Evolutionary conservation across 2,113 vertebrate species (phyloP), one percentile per base, ranked within the genome.

Genomic region (Chiloscyllium plagiosum): DNA sequence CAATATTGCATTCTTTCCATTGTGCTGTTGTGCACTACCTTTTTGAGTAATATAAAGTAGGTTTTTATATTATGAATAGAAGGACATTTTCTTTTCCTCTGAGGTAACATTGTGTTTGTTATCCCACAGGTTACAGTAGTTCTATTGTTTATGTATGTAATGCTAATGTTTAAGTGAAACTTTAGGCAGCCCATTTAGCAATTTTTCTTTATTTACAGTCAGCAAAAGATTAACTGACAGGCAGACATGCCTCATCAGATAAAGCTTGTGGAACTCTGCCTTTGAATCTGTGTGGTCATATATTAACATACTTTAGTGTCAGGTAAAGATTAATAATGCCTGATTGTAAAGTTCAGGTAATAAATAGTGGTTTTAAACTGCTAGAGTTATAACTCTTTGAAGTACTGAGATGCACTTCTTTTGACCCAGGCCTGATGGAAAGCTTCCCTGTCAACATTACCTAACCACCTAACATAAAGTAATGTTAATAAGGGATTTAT

Each of bases 331-430:
- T 98, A 97, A 98, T 98, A 98, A 98, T 97, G 96, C 97, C 96
- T 96, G 97, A 97, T 98, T 97, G 97, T 97, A 97, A 98, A 98
- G 97, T 98, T 98, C 96, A 96, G 97, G 97, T 97, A 98, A 98
- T 98, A 98, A 98, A 98, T 97, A 98, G 97, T 97, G 97, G 97
- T 97, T 97, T 97, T 52, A 95, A 72, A 72, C 94, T 72, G 69
- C 69, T 95, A 4, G 68, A 97, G 97, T 98, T 97, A 98, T 98
- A 98, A 98, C 96, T 96, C 96, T 97, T 97, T 98, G 98, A 98
- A 98, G 97, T 97, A 97, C 97, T 98, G 97, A 98, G 98, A 98
- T 98, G 98, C 98, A 98, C 97, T 98, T 98, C 98, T 98, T 98
- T 98, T 98, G 97, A 97, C 97, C 96, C 56, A 95, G 94, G 68